Evolutionary conservation across 2,113 vertebrate genomes (phyloP).

Genomic region (Macrotus californicus): DNA sequence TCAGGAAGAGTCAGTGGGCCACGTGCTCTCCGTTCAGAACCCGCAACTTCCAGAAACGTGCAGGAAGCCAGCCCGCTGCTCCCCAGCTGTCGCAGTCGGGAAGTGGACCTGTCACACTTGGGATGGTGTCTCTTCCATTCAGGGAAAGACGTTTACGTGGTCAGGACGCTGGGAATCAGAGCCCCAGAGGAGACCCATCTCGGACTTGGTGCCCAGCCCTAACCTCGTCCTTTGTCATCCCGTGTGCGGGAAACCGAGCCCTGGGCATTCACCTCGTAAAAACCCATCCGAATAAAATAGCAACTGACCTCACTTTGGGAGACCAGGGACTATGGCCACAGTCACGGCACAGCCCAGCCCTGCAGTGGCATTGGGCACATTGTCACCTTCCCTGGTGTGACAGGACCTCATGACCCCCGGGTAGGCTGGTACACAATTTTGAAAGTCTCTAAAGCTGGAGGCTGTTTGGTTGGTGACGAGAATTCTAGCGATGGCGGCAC

Average conservation of each 20-base stretch:
- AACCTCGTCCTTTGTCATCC: not conserved
- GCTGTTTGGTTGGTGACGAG: accelerated
- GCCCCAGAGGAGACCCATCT: not conserved
- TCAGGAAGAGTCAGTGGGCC: not conserved
- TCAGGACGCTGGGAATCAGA: not conserved
- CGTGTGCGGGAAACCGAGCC: not conserved
- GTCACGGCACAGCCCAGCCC: not conserved
- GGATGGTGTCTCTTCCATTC: not conserved
- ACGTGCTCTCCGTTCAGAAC: not conserved
- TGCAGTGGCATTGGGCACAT: accelerated
- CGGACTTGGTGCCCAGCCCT: too few relatives aligned
- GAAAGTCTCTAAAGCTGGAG: not conserved
- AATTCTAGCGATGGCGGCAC: not conserved
- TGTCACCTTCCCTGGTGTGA: not conserved
- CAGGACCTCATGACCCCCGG: not conserved
- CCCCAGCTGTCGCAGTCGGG: not conserved
- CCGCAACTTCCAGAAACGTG: not conserved
- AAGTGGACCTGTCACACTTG: not conserved
- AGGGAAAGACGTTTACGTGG: not conserved
- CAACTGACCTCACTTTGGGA: not conserved
- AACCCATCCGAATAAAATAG: not conserved
- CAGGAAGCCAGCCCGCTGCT: not conserved
- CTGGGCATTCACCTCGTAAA: not conserved
- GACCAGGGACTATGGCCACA: not conserved
- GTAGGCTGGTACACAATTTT: not conserved